Base-by-base conservation (phyloP, 2,888 invertebrate genomes). In the Athrips mouffetella region DNA sequence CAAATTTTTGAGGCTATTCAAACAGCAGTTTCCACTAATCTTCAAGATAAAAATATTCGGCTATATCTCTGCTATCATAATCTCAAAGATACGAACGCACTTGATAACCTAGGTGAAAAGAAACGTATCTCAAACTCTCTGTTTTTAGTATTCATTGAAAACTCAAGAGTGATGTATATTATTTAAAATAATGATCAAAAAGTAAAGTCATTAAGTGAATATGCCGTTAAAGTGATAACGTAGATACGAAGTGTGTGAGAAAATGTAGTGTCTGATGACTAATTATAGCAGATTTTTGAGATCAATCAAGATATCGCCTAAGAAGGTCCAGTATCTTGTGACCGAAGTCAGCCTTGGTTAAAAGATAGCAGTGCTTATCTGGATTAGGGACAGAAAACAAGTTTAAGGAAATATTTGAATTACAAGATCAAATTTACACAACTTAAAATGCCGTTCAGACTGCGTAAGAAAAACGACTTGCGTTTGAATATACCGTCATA, bases 391-490 rank as follows among this genome's bases (percentile, higher is more conserved):
- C 11, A 44, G 10, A 33, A 37, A 33, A 16, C 41, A 35, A 29
- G 18, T 27, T 40, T 40, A 45, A 49, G 44, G 21, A 44, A 49
- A 45, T 45, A 49, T 49, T 45, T 45, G 48, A 31, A 33, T 13
- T 45, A 8, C 25, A 2, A 40, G 40, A 25, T 13, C 25, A 40
- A 40, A 40, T 40, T 40, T 39, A 39, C 13, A 15, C 7, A 41
- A 18, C 11, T 6, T 45, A 21, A 31, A 33, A 33, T 33, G 35
- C n/a, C 20, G 23, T 16, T 21, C n/a, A 74, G 80, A 48, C 39
- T 66, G 0, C 60, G 84, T 42, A 88, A 84, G 62, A 87, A 78
- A 45, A 76, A 85, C 37, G 78, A 84, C 63, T 65, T 88, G n/a
- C 64, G 76, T 0, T 7, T 87, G 16, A 48, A 73, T 3, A 84